A percentile compares a stretch with the other conserved stretches of the same genome.
Evolutionary conservation across 2,888 invertebrate genomes (phyloP).

Genomic region (Amphimallon solstitiale): DNA sequence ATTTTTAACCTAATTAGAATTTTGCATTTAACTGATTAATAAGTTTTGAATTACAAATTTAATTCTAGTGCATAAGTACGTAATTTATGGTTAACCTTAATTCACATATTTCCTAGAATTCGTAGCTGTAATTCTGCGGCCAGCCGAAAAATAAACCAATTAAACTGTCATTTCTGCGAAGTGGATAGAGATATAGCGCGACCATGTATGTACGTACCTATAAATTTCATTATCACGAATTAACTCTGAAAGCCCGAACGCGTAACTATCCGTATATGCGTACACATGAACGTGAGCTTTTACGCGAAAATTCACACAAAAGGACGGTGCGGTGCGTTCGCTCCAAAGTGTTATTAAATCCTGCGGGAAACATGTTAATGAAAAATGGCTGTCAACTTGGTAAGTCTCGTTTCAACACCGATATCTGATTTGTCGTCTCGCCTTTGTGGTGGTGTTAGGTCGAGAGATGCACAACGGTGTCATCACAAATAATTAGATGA

Average conservation of each 20-base stretch:
- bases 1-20: too few relatives aligned
- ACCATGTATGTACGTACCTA: background rate
- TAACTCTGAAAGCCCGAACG: background rate
- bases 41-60: too few relatives aligned
- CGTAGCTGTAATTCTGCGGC: background rate
- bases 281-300: background rate
- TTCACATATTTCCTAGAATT: background rate
- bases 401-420: background rate
- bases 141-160: slow-evolving; percentile 9
- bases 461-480: background rate
- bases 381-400: slow-evolving; percentile 4
- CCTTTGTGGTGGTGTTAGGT: background rate
- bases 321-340: background rate
- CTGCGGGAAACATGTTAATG: slow-evolving; percentile 9
- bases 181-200: background rate
- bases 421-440: background rate
- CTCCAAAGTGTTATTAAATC: slow-evolving; percentile 3
- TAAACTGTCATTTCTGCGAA: slow-evolving; percentile 3
- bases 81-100: too few relatives aligned
- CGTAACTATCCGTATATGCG: background rate
- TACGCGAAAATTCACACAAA: background rate
- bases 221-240: slow-evolving; percentile 16
- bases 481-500: slow-evolving; percentile 4
- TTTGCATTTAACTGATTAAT: too few relatives aligned
- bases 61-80: too few relatives aligned